A percentile compares a stretch with the other conserved stretches of the same genome.
phyloP scores from a whole-genome alignment of 1,140 invertebrate genomes.

The Planococcus citri region DNA sequence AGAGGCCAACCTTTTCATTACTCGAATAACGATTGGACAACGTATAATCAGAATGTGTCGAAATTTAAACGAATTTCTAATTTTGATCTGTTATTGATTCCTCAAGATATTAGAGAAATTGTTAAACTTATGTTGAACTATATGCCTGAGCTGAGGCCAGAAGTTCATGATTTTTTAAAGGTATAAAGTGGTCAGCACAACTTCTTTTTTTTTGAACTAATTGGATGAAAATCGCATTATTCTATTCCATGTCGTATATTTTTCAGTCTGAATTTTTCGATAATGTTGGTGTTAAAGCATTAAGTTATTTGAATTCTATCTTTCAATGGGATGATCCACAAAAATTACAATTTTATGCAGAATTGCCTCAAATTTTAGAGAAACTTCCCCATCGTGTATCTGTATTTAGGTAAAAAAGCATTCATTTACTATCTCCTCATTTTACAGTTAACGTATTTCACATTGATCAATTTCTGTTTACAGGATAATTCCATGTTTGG shows the following conservation, averaged over 20 bases:
- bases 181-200: conserved; percentile 37
- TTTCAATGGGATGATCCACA: conserved; percentile 98
- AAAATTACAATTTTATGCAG: conserved; percentile 96
- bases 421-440: neutral
- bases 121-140: conserved; percentile 75
- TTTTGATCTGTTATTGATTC: conserved; percentile 52
- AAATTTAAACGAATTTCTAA: conserved; percentile 31
- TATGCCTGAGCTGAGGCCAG: conserved; percentile 66
- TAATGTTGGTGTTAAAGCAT: conserved; percentile 85
- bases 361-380: conserved; percentile 38
- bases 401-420: neutral
- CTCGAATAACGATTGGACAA: conserved; percentile 25
- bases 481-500: conserved; percentile 76
- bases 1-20: conserved; percentile 49
- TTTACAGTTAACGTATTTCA: neutral
- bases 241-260: conserved; percentile 32
- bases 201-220: neutral
- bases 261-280: conserved; percentile 86
- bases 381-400: neutral
- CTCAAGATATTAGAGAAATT: conserved; percentile 62
- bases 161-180: conserved; percentile 82
- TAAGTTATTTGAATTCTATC: conserved; percentile 87
- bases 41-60: conserved; percentile 33
- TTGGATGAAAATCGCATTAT: neutral
- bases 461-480: too few relatives aligned